Conservation (phyloP, 2,888 invertebrate genomes). For the Cheilosia scutellata region DNA sequence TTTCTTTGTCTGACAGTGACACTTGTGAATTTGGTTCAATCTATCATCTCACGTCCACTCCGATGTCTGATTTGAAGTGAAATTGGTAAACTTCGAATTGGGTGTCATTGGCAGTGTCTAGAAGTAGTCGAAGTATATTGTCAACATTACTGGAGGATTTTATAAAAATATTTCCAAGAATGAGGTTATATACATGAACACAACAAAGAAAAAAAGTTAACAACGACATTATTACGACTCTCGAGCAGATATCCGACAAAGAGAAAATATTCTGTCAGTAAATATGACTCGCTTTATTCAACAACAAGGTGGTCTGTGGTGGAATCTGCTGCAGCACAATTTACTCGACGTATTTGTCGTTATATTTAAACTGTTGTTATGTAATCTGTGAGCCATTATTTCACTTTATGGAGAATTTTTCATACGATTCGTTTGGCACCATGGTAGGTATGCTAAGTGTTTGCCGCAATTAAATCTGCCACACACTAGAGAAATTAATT, state of each 20-base stretch:
- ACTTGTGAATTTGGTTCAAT: constrained; percentile 16
- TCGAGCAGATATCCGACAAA: no score
- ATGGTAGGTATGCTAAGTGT: constrained; percentile 50
- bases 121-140: no score
- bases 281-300: not conserved
- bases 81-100: not conserved
- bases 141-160: no score
- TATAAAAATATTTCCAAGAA: no score
- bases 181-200: no score
- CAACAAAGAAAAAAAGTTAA: no score
- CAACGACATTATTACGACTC: no score
- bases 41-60: constrained; percentile 1
- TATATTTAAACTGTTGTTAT: constrained; percentile 8
- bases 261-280: no score
- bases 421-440: constrained; percentile 17
- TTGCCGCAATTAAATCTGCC: constrained; percentile 53
- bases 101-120: not conserved
- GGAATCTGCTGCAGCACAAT: not conserved
- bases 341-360: not conserved
- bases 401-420: not conserved
- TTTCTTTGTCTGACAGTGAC: constrained; percentile 8
- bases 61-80: not conserved
- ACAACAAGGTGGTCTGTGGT: not conserved
- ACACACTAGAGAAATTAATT: constrained; percentile 55
- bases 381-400: constrained; percentile 35